These are phyloP conservation scores for Aplysia californica DNA, from an alignment of 1,140 invertebrate genomes.

Conservation along the genomic window DNA sequence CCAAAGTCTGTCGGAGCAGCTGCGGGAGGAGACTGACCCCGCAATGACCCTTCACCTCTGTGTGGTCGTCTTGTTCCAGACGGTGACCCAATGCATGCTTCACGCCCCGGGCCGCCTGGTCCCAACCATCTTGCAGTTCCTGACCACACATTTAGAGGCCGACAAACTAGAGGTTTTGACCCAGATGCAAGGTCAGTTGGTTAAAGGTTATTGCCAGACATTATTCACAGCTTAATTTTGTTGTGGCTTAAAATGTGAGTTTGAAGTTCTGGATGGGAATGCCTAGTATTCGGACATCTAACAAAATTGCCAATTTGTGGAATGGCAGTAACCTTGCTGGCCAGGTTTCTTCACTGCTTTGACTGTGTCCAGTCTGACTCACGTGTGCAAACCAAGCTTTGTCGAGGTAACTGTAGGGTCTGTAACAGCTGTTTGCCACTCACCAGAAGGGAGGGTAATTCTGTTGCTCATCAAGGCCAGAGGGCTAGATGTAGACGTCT, in stretches of 20 bases:
- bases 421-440: too few species aligned
- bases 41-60: slow-evolving; percentile 87
- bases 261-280: too few species aligned
- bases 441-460: too few species aligned
- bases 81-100: slow-evolving; percentile 80
- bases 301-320: background rate
- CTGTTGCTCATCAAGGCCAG: too few species aligned
- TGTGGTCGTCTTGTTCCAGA: slow-evolving; percentile 84
- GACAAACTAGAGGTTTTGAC: slow-evolving; percentile 75
- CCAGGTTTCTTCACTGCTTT: background rate
- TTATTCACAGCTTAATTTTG: slow-evolving; percentile 5
- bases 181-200: slow-evolving; percentile 79
- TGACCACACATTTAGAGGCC: slow-evolving; percentile 77
- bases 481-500: too few species aligned
- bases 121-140: slow-evolving; percentile 79
- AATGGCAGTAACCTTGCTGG: background rate
- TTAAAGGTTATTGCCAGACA: background rate
- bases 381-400: background rate
- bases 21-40: slow-evolving; percentile 78
- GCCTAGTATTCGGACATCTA: too few species aligned
- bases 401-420: too few species aligned
- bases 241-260: background rate
- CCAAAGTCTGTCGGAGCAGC: slow-evolving; percentile 82
- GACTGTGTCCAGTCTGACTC: background rate
- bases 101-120: slow-evolving; percentile 94